phyloP scores from a whole-genome alignment of 2,888 invertebrate species.

The Drosophila planitibia region DNA sequence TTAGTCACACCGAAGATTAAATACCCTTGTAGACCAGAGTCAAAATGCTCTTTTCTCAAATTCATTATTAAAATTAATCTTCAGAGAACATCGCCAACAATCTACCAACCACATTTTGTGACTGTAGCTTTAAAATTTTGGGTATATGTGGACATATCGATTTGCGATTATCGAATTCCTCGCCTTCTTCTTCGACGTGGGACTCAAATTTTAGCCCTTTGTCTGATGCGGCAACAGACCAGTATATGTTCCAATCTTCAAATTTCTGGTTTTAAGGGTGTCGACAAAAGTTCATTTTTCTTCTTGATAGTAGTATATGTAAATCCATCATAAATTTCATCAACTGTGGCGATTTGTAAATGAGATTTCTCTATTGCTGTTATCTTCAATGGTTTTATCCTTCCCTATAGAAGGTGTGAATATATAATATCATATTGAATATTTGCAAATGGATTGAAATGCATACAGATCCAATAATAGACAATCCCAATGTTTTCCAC shows the following conservation, averaged over 20 bases:
- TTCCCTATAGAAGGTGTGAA: conserved; percentile 1
- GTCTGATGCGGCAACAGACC: neutral
- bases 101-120: neutral
- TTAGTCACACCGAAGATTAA: neutral
- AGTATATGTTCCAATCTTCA: neutral
- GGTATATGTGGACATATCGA: too few species aligned
- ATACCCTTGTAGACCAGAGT: neutral
- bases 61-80: neutral
- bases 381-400: neutral
- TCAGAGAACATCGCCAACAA: neutral
- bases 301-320: neutral
- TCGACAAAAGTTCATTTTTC: neutral
- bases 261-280: neutral
- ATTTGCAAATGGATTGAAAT: neutral
- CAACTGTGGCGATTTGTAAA: neutral
- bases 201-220: neutral
- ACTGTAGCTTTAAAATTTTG: neutral
- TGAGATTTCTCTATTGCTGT: neutral
- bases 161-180: too few species aligned
- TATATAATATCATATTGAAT: neutral
- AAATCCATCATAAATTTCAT: neutral
- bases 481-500: neutral
- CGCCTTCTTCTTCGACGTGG: neutral
- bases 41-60: neutral
- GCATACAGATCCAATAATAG: conserved; percentile 9